Percentiles rank a stretch among this genome's conserved stretches.
Evolutionary conservation across 2,113 vertebrate genomes (phyloP).

Genomic region (Oostethus manadensis): DNA sequence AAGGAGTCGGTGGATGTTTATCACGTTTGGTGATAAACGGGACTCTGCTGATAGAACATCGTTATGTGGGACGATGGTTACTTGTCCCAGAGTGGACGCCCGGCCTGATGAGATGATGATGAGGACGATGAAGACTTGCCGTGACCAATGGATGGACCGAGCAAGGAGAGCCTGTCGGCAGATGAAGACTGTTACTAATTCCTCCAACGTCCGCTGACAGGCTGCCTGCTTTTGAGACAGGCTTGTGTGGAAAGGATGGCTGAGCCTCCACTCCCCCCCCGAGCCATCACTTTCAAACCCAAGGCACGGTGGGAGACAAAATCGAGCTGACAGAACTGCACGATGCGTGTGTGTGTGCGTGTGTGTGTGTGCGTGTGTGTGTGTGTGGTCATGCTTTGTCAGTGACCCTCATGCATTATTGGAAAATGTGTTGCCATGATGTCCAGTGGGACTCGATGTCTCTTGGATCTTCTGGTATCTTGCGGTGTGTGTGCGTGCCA

Average conservation of each 20-base stretch:
- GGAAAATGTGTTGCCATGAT: conserved; percentile 31
- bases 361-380: conserved; percentile 3
- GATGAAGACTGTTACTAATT: conserved; percentile 6
- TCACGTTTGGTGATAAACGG: too few relatives aligned
- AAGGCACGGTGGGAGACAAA: conserved; percentile 60
- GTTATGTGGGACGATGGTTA: too few relatives aligned
- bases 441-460: conserved; percentile 20
- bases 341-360: conserved; percentile 5
- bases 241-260: conserved; percentile 17
- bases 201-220: conserved; percentile 16
- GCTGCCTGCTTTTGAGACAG: conserved; percentile 29
- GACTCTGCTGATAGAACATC: too few relatives aligned
- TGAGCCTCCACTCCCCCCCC: conserved; percentile 11
- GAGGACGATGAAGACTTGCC: too few relatives aligned
- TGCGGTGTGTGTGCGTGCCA: not conserved
- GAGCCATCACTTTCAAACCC: conserved; percentile 47
- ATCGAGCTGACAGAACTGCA: conserved; percentile 56
- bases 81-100: too few relatives aligned
- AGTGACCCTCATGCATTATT: conserved; percentile 45
- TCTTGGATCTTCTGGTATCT: conserved; percentile 6
- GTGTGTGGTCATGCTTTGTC: conserved; percentile 20
- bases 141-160: too few relatives aligned
- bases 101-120: too few relatives aligned
- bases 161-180: too few relatives aligned
- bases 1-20: too few relatives aligned